Base-by-base conservation (phyloP, 2,113 vertebrate genomes). In the Microcebus griseorufus region DNA sequence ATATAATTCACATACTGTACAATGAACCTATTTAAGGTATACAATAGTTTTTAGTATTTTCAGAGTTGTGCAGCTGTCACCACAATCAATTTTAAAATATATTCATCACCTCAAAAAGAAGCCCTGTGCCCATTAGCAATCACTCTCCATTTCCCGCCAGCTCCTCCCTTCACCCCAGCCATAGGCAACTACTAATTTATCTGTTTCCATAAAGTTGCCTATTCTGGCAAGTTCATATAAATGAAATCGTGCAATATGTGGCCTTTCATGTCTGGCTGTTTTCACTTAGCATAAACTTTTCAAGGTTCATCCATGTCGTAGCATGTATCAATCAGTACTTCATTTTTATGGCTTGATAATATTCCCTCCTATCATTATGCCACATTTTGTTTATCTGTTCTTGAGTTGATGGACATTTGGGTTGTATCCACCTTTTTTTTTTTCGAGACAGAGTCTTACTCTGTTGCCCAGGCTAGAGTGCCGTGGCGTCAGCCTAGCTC, bases 181-280 rank as follows among this genome's bases (percentile, higher is more conserved):
- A 39, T 25, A 75, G 58, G 75, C 67, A 95, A 51, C 86, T 86
- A 73, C 73, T 79, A 60, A 75, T 69, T 25, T 88, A 93, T 90
- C 29, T 96, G 13, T 96, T 87, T 96, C 45, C 88, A 14, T 88
- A 65, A 96, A 92, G 48, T 95, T 60, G n/a, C 10, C 45, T 89
- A 32, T 73, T 90, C 39, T 89, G 48, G 27, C 76, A 2, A 34
- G 58, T 95, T 96, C 55, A 76, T 80, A 64, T 73, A 93, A 96
- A 91, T 94, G 90, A 88, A 94, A 45, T 69, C 32, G 64, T 62
- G 75, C 14, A 90, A 60, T 34, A 34, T 72, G 67, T 90, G 84
- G 51, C 76, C 48, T 95, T 95, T 93, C 79, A 27, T 80, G 10
- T 55, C 53, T 82, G 88, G 75, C 69, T 81, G 89, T 53, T 82